phyloP scores from a whole-genome alignment of 2,113 vertebrate genomes.

The Gopherus evgoodei region DNA sequence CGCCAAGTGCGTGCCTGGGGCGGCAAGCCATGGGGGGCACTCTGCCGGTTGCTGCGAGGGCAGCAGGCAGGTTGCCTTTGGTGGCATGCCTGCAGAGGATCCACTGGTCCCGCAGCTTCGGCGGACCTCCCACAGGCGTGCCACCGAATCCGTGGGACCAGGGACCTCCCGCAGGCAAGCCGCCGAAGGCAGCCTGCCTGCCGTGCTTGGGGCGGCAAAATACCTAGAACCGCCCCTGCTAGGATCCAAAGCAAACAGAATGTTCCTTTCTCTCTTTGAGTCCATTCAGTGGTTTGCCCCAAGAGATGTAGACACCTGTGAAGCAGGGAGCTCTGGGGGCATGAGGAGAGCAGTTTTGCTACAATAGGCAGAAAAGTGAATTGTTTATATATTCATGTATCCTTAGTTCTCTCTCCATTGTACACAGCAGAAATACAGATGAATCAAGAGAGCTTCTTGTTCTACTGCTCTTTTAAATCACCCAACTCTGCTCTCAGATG shows the following conservation, averaged over 20 bases:
- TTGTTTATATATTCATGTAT: background rate
- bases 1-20: too few species aligned
- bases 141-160: too few species aligned
- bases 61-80: too few species aligned
- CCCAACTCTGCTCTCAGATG: background rate
- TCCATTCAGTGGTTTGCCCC: background rate
- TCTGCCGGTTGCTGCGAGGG: too few species aligned
- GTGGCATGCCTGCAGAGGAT: too few species aligned
- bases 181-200: too few species aligned
- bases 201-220: too few species aligned
- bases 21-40: too few species aligned
- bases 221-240: background rate
- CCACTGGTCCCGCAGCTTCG: too few species aligned
- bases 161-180: too few species aligned
- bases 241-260: background rate
- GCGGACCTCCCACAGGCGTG: too few species aligned
- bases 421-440: background rate
- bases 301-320: background rate
- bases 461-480: background rate
- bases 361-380: background rate
- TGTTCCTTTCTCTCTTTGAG: background rate
- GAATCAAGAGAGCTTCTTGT: fast-evolving
- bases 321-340: background rate
- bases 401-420: background rate
- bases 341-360: background rate